Percentiles rank a stretch among this genome's conserved stretches.
phyloP scores from a whole-genome alignment of 2,888 invertebrate genomes.

The Argynnis bischoffii region DNA sequence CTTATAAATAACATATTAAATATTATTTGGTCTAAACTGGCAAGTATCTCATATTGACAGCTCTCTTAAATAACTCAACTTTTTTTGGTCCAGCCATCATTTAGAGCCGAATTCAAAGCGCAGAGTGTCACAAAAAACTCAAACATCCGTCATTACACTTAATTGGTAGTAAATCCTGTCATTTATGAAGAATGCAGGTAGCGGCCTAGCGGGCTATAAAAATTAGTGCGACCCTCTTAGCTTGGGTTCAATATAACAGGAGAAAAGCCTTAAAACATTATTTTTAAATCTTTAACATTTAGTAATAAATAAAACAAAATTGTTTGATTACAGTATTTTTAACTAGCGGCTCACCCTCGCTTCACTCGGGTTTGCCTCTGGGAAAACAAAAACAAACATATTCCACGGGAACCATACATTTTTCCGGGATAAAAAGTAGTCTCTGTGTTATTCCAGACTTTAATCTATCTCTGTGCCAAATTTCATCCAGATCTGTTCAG shows the following conservation, averaged over 20 bases:
- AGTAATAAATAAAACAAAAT: not conserved
- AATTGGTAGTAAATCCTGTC: conserved; percentile 38
- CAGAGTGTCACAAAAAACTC: conserved; percentile 18
- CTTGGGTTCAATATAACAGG: conserved; percentile 31
- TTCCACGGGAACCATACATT: too few species aligned
- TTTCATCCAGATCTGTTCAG: too few species aligned
- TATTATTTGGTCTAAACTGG: too few species aligned
- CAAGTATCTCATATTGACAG: too few species aligned
- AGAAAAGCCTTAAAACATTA: conserved; percentile 1
- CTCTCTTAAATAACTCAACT: not conserved
- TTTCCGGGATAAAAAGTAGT: too few species aligned
- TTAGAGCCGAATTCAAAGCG: conserved; percentile 16
- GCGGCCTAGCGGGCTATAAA: conserved; percentile 47
- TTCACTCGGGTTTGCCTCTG: too few species aligned
- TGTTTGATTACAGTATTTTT: too few species aligned
- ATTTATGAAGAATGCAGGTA: conserved; percentile 53
- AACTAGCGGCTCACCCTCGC: too few species aligned
- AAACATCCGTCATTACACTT: conserved; percentile 32
- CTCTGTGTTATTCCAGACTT: too few species aligned
- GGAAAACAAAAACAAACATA: too few species aligned
- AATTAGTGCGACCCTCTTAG: conserved; percentile 48
- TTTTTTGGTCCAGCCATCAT: not conserved
- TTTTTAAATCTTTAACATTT: not conserved
- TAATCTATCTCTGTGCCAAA: too few species aligned
- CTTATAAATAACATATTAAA: too few species aligned